Percentiles rank a stretch among this genome's conserved stretches.
Conservation (phyloP, 2,888 invertebrate species). For the Cylloceria caligata region DNA sequence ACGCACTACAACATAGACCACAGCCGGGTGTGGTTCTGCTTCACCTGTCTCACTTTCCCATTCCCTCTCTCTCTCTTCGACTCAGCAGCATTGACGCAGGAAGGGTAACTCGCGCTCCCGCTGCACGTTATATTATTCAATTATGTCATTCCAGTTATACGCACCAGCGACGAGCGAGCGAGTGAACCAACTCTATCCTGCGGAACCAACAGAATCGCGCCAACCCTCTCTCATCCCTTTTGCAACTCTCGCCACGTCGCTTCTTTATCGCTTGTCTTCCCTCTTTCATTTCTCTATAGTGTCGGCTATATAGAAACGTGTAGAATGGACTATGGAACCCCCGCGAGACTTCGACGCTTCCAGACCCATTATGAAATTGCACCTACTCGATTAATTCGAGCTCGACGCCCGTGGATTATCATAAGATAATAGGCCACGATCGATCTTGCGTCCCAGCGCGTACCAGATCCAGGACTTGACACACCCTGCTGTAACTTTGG, state of each 20-base stretch:
- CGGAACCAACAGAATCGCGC: background rate
- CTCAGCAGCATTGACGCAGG: constrained; percentile 46
- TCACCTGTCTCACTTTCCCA: constrained; percentile 38
- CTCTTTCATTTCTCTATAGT: constrained; percentile 33
- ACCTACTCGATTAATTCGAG: constrained; percentile 83
- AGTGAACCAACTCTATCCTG: background rate
- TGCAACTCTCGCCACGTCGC: constrained; percentile 40
- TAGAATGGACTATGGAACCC: constrained; percentile 61
- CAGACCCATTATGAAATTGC: constrained; percentile 82
- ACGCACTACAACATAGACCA: constrained; percentile 28
- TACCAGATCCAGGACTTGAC: constrained; percentile 11
- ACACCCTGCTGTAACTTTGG: constrained; percentile 49
- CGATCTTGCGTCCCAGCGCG: constrained; percentile 53
- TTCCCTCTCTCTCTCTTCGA: constrained; percentile 34
- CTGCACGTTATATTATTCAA: constrained; percentile 83
- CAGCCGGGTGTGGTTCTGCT: constrained; percentile 67
- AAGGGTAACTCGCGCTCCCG: constrained; percentile 70
- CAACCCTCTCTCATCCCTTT: constrained; percentile 33
- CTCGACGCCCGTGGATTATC: constrained; percentile 81
- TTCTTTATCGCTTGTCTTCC: constrained; percentile 52
- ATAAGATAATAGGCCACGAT: constrained; percentile 80
- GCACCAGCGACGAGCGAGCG: constrained; percentile 72
- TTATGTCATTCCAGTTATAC: constrained; percentile 83
- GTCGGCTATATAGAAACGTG: constrained; percentile 64
- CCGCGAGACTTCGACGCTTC: constrained; percentile 71